Percentiles rank a stretch among this genome's conserved stretches.
Conservation (phyloP, 30 jellyfish, hydroid and myxozoan genomes). For the Haliclystus octoradiatus region DNA sequence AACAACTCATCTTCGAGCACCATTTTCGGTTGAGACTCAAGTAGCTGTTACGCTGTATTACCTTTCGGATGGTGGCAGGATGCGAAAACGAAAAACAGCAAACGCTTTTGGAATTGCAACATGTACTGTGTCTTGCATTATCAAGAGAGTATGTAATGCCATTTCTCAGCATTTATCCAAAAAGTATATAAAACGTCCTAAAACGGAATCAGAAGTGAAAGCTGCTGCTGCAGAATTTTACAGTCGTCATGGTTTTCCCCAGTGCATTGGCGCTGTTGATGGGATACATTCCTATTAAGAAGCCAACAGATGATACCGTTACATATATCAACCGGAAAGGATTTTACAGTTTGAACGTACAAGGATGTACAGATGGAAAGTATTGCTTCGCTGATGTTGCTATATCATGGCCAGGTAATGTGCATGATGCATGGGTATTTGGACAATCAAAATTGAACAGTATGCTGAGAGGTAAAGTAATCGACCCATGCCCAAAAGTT, state of each 20-base stretch:
- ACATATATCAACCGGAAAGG: slow-evolving; percentile 11
- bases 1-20: slow-evolving; percentile 10
- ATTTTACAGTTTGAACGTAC: slow-evolving; percentile 12
- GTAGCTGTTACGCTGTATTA: slow-evolving; percentile 20
- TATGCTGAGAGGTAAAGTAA: slow-evolving; percentile 1
- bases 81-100: slow-evolving; percentile 32
- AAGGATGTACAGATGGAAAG: slow-evolving; percentile 12
- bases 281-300: slow-evolving; percentile 9
- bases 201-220: slow-evolving; percentile 6
- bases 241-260: slow-evolving; percentile 24
- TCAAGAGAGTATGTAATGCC: slow-evolving; percentile 10
- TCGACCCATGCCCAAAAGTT: slow-evolving; percentile 16
- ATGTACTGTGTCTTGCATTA: slow-evolving; percentile 22
- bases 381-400: slow-evolving; percentile 28
- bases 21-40: slow-evolving; percentile 37
- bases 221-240: slow-evolving; percentile 2
- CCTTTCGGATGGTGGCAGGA: slow-evolving; percentile 39
- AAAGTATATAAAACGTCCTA: slow-evolving; percentile 7
- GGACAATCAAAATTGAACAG: slow-evolving; percentile 14
- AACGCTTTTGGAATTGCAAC: slow-evolving; percentile 44
- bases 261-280: too few relatives aligned
- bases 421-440: slow-evolving; percentile 35
- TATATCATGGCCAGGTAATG: slow-evolving; percentile 44
- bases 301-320: slow-evolving; percentile 22
- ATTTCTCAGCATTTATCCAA: slow-evolving; percentile 19